phyloP scores from a whole-genome alignment of 2,797 vertebrate genomes.

The Pitangus sulphuratus region DNA sequence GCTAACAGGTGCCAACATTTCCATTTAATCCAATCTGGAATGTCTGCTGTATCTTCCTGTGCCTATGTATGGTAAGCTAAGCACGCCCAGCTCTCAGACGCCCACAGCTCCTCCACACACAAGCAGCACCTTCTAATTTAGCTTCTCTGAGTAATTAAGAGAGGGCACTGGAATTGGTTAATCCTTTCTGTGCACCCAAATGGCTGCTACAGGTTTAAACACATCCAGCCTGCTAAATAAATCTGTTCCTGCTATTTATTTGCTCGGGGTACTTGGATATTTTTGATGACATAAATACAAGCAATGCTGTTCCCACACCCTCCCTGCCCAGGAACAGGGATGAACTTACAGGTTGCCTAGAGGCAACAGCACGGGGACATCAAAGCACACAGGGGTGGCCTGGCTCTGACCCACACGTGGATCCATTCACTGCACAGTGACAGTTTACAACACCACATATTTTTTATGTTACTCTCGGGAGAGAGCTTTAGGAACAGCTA shows the following conservation, averaged over 20 bases:
- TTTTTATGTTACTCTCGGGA: not conserved
- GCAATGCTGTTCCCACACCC: not conserved
- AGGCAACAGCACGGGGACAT: not conserved
- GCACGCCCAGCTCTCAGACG: not conserved
- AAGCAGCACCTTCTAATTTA: not conserved
- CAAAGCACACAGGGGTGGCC: accelerated
- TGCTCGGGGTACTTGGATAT: not conserved
- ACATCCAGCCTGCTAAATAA: not conserved
- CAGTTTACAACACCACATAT: not conserved
- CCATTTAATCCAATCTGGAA: slow-evolving; percentile 38
- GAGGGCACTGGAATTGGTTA: not conserved
- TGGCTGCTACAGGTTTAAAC: not conserved
- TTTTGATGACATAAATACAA: not conserved
- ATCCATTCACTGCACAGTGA: not conserved
- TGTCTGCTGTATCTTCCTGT: not conserved
- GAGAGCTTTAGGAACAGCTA: not conserved
- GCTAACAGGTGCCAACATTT: slow-evolving; percentile 34
- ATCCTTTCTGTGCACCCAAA: not conserved
- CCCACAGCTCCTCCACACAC: not conserved
- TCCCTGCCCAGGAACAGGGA: not conserved
- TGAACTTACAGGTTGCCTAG: not conserved
- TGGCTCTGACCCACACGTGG: not conserved
- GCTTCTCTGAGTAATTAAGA: not conserved
- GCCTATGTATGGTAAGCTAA: not conserved
- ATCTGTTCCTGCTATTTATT: not conserved